Evolutionary conservation across 2,113 vertebrate genomes (phyloP).

Genomic region (Lathamus discolor): DNA sequence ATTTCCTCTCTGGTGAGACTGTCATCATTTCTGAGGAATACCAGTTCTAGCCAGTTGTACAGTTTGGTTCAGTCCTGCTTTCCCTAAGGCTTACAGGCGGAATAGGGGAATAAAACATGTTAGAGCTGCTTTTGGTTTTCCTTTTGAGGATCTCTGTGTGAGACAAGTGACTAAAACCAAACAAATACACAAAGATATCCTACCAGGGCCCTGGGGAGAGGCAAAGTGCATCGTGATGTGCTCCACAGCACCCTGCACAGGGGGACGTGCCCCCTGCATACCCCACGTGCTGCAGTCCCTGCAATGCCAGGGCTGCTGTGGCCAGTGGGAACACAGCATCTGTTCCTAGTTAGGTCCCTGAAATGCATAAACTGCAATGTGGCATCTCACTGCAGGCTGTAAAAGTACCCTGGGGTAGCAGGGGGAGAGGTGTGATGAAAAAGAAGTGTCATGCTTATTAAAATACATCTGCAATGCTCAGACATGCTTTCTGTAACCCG

Average conservation of each 20-base stretch:
- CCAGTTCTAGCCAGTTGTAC: not conserved
- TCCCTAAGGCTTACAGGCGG: fast-evolving
- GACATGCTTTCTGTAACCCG: fast-evolving
- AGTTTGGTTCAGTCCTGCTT: not conserved
- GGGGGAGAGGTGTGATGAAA: not conserved
- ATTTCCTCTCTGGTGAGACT: not conserved
- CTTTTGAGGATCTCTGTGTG: not conserved
- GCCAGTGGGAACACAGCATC: not conserved
- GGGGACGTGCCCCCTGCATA: fast-evolving
- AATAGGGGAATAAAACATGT: not conserved
- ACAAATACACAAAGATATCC: not conserved
- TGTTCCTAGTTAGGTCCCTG: not conserved
- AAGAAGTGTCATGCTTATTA: not conserved
- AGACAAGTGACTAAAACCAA: not conserved
- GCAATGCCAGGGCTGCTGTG: fast-evolving
- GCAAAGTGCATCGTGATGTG: not conserved
- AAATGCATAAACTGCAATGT: not conserved
- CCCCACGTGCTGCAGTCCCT: fast-evolving
- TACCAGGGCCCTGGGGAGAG: not conserved
- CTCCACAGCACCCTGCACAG: fast-evolving
- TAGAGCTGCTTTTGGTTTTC: not conserved
- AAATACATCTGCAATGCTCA: not conserved
- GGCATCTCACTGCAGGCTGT: not conserved
- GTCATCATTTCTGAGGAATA: not conserved
- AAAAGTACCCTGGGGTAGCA: not conserved